Conservation (phyloP, 1,140 invertebrate genomes). For the Artemia franciscana region DNA sequence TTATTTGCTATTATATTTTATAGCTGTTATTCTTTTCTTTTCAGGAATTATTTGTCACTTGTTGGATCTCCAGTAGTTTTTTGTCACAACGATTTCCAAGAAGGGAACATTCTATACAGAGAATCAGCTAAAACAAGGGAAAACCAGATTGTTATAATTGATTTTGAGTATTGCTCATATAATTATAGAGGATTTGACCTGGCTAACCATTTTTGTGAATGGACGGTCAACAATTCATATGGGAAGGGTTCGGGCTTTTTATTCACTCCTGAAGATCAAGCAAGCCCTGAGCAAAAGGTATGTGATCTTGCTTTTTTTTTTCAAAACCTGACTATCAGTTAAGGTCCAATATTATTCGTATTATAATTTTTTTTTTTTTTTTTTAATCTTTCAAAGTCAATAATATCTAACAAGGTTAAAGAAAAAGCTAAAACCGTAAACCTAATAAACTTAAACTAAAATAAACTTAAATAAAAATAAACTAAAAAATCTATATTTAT, state of each 20-base stretch:
- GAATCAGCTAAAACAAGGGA: constrained; percentile 10
- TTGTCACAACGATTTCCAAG: constrained; percentile 78
- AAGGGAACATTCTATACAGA: constrained; percentile 39
- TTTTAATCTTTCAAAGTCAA: no score
- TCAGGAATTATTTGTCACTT: constrained; percentile 22
- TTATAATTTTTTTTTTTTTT: no score
- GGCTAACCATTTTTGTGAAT: constrained; percentile 88
- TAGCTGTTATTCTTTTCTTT: background rate
- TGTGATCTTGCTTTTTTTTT: no score
- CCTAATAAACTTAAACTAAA: no score
- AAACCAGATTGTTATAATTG: constrained; percentile 38
- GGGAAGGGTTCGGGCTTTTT: constrained; percentile 50
- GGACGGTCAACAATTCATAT: constrained; percentile 71
- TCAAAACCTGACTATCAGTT: no score
- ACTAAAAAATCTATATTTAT: no score
- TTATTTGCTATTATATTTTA: no score
- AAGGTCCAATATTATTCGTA: no score
- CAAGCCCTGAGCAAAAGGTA: constrained; percentile 57
- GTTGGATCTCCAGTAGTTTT: constrained; percentile 65
- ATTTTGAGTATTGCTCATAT: constrained; percentile 84
- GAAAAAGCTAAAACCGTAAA: no score
- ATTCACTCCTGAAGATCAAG: constrained; percentile 37
- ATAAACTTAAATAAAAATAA: no score
- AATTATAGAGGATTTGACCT: constrained; percentile 84
- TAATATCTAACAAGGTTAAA: no score